These are phyloP conservation scores for Sebastes matsubarae DNA, from an alignment of 2,797 vertebrate species.

Conservation along the genomic window DNA sequence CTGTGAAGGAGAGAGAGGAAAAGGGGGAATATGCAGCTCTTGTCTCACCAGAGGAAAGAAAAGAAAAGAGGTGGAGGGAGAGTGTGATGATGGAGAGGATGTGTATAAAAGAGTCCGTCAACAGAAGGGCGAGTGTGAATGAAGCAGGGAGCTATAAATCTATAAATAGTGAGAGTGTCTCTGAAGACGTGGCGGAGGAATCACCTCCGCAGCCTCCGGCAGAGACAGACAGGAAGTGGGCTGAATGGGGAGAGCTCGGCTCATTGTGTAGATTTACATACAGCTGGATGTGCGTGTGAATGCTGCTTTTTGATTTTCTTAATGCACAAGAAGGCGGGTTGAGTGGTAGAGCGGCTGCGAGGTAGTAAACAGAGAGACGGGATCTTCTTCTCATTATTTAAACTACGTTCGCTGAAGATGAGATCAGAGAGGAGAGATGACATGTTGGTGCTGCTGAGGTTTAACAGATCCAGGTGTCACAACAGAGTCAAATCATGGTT, in stretches of 20 bases:
- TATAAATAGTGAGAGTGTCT: slow-evolving; percentile 68
- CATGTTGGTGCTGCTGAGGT: no score
- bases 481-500: no score
- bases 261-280: no score
- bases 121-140: slow-evolving; percentile 25
- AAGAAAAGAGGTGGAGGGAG: not conserved
- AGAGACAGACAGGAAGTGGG: not conserved
- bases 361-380: not conserved
- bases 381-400: no score
- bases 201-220: slow-evolving; percentile 64
- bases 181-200: slow-evolving; percentile 62
- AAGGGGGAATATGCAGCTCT: not conserved
- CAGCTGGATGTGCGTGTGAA: not conserved
- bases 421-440: no score
- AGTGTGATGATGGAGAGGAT: not conserved
- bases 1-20: not conserved
- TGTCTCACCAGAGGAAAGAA: not conserved
- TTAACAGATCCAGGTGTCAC: no score
- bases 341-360: no score
- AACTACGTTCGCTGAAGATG: no score
- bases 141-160: not conserved
- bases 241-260: no score
- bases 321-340: not conserved
- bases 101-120: not conserved
- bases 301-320: not conserved